Evolutionary conservation across 1,140 invertebrate species (phyloP).

Genomic region (Physella acuta): DNA sequence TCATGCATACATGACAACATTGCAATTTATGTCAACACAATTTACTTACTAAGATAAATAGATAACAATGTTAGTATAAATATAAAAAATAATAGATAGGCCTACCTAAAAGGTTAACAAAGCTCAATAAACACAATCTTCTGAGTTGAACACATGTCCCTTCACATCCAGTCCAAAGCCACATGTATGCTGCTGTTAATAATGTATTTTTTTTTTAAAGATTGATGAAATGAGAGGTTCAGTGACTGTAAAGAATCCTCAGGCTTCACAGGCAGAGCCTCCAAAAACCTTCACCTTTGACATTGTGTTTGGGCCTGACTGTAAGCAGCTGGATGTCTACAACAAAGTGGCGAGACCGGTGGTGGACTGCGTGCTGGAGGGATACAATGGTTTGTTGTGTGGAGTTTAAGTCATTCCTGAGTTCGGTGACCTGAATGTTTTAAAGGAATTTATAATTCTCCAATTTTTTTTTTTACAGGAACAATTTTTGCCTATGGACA

Average conservation of each 20-base stretch:
- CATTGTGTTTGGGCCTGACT: constrained; percentile 61
- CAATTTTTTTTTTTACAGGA: constrained; percentile 57
- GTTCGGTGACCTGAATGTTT: not conserved
- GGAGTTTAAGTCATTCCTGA: no score
- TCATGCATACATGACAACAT: no score
- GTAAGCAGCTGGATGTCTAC: constrained; percentile 83
- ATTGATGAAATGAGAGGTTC: constrained; percentile 77
- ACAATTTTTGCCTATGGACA: constrained; percentile 99
- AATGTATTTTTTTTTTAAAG: constrained; percentile 34
- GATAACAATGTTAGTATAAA: not conserved
- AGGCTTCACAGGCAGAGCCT: constrained; percentile 58
- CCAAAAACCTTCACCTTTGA: constrained; percentile 90
- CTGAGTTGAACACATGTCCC: no score
- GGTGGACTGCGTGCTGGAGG: constrained; percentile 90
- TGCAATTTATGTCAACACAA: not conserved
- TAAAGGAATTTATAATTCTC: not conserved
- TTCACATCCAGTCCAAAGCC: no score
- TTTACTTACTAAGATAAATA: not conserved
- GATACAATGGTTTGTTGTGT: constrained; percentile 78
- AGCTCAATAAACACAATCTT: not conserved
- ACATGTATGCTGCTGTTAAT: not conserved
- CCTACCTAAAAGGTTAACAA: not conserved
- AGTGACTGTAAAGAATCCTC: constrained; percentile 76
- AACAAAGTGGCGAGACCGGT: constrained; percentile 83
- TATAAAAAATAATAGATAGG: not conserved